phyloP scores from a whole-genome alignment of 2,113 vertebrate genomes.

The Oriolus oriolus region DNA sequence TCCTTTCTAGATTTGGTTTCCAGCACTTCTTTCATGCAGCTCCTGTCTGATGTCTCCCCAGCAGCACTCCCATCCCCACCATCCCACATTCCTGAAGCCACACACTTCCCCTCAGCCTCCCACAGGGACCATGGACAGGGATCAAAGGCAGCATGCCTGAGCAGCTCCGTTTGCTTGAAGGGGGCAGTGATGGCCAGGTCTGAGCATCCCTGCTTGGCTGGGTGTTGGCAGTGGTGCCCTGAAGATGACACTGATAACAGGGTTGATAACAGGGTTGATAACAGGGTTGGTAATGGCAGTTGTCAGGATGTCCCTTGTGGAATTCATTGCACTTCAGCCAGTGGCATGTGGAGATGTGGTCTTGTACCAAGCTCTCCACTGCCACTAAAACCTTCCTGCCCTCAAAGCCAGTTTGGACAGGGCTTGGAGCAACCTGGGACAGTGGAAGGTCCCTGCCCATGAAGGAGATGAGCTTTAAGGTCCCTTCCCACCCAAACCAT shows the following conservation, averaged over 20 bases:
- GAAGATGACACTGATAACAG: no score
- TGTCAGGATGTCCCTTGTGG: not conserved
- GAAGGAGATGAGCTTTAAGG: not conserved
- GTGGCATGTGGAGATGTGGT: not conserved
- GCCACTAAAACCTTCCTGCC: not conserved
- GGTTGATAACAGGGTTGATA: not conserved
- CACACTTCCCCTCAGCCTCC: not conserved
- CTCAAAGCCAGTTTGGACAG: not conserved
- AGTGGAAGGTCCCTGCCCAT: not conserved
- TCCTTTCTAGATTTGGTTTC: not conserved
- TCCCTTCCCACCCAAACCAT: not conserved
- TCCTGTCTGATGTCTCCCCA: not conserved
- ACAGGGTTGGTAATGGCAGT: not conserved
- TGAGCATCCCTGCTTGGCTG: not conserved
- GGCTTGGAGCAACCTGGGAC: not conserved
- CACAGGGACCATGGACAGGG: fast-evolving
- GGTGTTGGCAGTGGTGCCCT: not conserved
- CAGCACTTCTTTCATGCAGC: not conserved
- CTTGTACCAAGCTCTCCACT: not conserved
- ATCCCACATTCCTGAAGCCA: fast-evolving
- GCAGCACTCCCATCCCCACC: not conserved
- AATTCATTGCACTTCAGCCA: not conserved
- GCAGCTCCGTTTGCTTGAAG: not conserved
- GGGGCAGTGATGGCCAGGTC: not conserved
- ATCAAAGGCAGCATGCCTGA: not conserved